These are phyloP conservation scores for Drosophila nikananu DNA, from an alignment of 1,140 invertebrate species.

Conservation along the genomic window DNA sequence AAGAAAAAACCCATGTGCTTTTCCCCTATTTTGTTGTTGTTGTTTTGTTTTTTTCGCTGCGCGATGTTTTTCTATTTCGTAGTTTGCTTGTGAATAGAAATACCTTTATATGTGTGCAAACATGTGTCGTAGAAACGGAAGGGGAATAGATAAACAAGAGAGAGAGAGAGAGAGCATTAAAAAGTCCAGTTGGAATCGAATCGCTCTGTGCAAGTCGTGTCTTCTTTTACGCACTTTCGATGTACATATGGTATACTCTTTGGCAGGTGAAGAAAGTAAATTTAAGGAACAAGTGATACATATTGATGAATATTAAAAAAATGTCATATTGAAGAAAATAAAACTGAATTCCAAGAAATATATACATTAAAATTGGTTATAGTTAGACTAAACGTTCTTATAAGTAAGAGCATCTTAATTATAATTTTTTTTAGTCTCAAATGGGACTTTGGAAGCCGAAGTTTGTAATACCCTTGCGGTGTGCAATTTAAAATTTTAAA, in stretches of 20 bases:
- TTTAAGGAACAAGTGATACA: background rate
- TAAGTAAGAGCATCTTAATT: background rate
- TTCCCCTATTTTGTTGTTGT: background rate
- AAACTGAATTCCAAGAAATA: no score
- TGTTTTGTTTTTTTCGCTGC: constrained; percentile 2
- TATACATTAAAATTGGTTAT: no score
- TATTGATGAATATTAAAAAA: background rate
- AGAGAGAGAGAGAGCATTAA: constrained; percentile 30
- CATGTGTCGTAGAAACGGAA: background rate
- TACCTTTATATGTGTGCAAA: constrained; percentile 4
- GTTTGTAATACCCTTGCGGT: background rate
- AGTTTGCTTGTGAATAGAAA: constrained; percentile 9
- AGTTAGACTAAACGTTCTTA: background rate
- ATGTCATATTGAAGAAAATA: no score
- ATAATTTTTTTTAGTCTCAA: background rate
- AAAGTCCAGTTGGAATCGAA: constrained; percentile 10
- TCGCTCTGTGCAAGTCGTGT: background rate
- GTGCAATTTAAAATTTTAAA: no score
- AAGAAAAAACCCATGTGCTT: constrained; percentile 13
- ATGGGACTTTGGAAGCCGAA: background rate
- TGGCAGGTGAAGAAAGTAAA: background rate
- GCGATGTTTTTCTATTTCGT: constrained; percentile 5
- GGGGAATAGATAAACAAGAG: constrained; percentile 31
- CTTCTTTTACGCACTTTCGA: background rate
- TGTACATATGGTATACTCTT: no score